phyloP scores from a whole-genome alignment of 2,113 vertebrate genomes.

The Mesitornis unicolor region DNA sequence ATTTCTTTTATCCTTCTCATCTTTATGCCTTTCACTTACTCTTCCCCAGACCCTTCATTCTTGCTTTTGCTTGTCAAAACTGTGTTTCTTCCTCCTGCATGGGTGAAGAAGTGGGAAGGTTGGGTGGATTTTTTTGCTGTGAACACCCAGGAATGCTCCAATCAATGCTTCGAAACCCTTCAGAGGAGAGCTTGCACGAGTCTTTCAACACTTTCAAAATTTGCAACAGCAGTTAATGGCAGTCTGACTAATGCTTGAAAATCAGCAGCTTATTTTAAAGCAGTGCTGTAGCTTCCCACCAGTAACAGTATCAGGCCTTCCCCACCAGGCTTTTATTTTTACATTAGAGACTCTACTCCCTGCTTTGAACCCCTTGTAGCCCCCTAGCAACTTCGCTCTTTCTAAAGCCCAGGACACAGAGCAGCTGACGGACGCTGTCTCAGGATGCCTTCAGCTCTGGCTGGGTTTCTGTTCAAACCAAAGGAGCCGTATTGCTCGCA shows the following conservation, averaged over 20 bases:
- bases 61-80: constrained; percentile 45
- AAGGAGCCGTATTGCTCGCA: neutral
- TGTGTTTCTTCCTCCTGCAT: neutral
- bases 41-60: constrained; percentile 26
- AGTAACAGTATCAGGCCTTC: neutral
- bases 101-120: constrained; percentile 23
- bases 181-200: constrained; percentile 21
- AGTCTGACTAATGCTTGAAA: constrained; percentile 48
- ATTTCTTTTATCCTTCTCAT: constrained; percentile 47
- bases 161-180: neutral
- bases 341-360: neutral
- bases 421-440: rapidly evolving
- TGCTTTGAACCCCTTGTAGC: neutral
- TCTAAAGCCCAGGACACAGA: neutral
- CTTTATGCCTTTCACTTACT: constrained; percentile 30
- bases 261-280: constrained; percentile 27
- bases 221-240: constrained; percentile 34
- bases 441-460: neutral
- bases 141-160: neutral
- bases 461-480: neutral
- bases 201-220: neutral
- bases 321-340: neutral
- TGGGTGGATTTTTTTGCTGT: neutral
- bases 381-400: neutral
- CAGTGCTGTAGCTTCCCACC: neutral